phyloP scores from a whole-genome alignment of 2,113 vertebrate species.

The Trematomus loennbergii region DNA sequence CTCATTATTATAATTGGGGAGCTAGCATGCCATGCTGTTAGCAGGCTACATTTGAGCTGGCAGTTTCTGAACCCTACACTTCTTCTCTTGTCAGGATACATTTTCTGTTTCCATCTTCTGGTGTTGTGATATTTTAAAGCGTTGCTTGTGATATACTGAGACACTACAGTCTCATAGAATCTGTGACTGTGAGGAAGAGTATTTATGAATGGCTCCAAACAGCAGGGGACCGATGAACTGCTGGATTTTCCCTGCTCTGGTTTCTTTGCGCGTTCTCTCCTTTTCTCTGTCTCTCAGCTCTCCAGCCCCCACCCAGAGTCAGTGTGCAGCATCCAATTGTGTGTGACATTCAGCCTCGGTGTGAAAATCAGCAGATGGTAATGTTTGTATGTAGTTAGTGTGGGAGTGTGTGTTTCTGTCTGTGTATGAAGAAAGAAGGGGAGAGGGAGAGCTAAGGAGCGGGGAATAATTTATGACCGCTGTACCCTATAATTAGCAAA shows the following conservation, averaged over 20 bases:
- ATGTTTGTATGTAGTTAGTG: slow-evolving; percentile 61
- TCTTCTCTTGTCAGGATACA: slow-evolving; percentile 51
- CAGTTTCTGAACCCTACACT: slow-evolving; percentile 11
- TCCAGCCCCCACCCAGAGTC: slow-evolving; percentile 10
- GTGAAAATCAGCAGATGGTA: slow-evolving; percentile 72
- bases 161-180: slow-evolving; percentile 45
- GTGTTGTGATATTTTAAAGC: slow-evolving; percentile 49
- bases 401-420: slow-evolving; percentile 49
- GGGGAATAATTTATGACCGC: slow-evolving; percentile 78
- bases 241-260: slow-evolving; percentile 55
- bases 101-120: slow-evolving; percentile 46
- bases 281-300: slow-evolving; percentile 9
- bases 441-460: slow-evolving; percentile 53
- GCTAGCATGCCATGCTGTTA: slow-evolving; percentile 35
- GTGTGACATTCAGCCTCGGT: slow-evolving; percentile 57
- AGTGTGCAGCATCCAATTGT: slow-evolving; percentile 27
- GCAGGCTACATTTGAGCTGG: not conserved
- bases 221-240: slow-evolving; percentile 65
- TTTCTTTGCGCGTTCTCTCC: slow-evolving; percentile 26
- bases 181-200: slow-evolving; percentile 49
- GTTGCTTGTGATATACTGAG: slow-evolving; percentile 29
- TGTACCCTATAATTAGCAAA: slow-evolving; percentile 82
- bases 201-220: slow-evolving; percentile 74
- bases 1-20: slow-evolving; percentile 48
- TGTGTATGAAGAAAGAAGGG: slow-evolving; percentile 32